Conservation (phyloP, 2,113 vertebrate genomes). For the Leucopsar rothschildi region DNA sequence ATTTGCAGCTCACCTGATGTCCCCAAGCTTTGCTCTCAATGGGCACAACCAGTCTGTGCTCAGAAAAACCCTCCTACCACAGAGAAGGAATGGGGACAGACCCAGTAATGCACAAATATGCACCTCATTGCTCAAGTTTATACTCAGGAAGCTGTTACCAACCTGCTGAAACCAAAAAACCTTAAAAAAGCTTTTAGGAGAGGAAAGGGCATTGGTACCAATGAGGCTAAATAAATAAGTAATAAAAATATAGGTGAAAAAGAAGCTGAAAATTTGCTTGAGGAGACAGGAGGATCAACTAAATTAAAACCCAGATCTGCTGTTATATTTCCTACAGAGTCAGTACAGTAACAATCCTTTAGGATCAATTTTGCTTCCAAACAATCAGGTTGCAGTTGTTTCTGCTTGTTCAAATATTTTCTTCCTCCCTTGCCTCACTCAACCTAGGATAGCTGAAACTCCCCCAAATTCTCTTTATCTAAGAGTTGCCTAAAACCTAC, state of each 20-base stretch:
- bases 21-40: background rate
- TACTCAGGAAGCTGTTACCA: background rate
- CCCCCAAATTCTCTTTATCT: background rate
- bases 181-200: background rate
- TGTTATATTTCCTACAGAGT: background rate
- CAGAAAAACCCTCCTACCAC: background rate
- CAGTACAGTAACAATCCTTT: background rate
- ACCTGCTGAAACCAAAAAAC: background rate
- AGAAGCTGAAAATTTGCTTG: background rate
- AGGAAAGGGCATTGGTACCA: background rate
- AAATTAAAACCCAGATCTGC: background rate
- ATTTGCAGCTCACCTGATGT: background rate
- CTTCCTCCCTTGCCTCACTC: background rate
- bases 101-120: background rate
- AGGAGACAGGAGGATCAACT: background rate
- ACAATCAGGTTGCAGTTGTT: background rate
- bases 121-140: background rate
- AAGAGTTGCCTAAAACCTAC: background rate
- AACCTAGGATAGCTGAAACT: background rate
- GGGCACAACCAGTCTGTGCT: background rate
- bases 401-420: background rate
- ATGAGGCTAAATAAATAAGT: background rate
- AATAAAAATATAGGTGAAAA: background rate
- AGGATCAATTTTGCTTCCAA: background rate
- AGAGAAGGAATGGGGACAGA: background rate